Evolutionary conservation across 2,888 invertebrate species (phyloP), one percentile per base, ranked within the genome.

Genomic region (Blastobasis adustella): DNA sequence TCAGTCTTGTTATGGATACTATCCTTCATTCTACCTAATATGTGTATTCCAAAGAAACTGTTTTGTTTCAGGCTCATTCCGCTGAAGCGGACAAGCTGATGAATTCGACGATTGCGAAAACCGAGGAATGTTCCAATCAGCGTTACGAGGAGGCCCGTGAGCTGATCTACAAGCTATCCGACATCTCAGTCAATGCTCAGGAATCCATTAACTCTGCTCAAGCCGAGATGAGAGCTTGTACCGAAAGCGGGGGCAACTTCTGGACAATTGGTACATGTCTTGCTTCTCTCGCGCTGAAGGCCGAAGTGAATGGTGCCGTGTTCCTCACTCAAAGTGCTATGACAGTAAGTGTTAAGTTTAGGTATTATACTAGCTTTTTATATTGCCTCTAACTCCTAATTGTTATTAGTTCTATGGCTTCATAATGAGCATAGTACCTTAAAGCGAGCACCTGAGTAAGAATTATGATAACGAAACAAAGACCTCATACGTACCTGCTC

Each of bases 171-270:
- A 56, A 62, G 5, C 62, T 84, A 2, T 59, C 55, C 8, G 55
- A 54, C 10, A 45, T 74, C 6, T 65, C 80, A 5, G 58, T 59
- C 5, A 63, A 62, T 1, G 80, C 79, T 0, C 56, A 75, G 1
- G 63, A 62, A 0, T 73, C 67, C 49, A 69, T 76, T 0, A 65
- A 66, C 39, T 54, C 50, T 1, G 73, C 76, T 45, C 10, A 79
- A n/a, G 69, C 62, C 1, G 69, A 78, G 8, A 75, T 86, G 74
- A 75, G 64, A 49, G 66, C 67, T 44, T 88, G 87, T 50, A 71
- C 76, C 0, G 60, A 64, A 1, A 65, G 65, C 40, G 54, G 57
- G 47, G 63, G 62, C 3, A 73, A 69, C 51, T 54, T 85, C 5
- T 54, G 80, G 4, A 60, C 62, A 2, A 61, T 71, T 5, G 81